Evolutionary conservation across 2,888 invertebrate species (phyloP).

Genomic region (Palloptera scutellata): DNA sequence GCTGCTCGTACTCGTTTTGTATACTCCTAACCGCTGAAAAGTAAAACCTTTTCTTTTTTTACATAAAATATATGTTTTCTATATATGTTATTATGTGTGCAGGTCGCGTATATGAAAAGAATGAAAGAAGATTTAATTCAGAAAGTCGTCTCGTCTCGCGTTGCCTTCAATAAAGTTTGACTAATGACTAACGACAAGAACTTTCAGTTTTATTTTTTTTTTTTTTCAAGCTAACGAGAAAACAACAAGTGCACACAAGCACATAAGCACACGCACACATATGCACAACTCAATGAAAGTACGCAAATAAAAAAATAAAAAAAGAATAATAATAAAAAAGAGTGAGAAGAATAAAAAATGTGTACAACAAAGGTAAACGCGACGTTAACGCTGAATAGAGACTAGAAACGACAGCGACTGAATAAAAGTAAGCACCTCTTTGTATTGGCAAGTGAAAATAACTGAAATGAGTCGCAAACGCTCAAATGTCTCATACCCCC

Average conservation of each 20-base stretch:
- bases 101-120: background rate
- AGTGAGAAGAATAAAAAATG: too few relatives aligned
- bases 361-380: background rate
- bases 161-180: too few relatives aligned
- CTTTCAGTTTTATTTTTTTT: too few relatives aligned
- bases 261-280: background rate
- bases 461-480: slow-evolving; percentile 39
- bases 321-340: too few relatives aligned
- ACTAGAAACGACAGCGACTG: too few relatives aligned
- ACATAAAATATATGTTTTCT: too few relatives aligned
- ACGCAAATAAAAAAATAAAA: too few relatives aligned
- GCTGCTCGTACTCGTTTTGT: background rate
- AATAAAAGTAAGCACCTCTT: slow-evolving; percentile 26
- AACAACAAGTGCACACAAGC: slow-evolving; percentile 4
- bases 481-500: slow-evolving; percentile 46
- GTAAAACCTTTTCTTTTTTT: too few relatives aligned
- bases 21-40: too few relatives aligned
- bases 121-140: too few relatives aligned
- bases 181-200: too few relatives aligned
- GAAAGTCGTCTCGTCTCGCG: too few relatives aligned
- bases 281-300: background rate
- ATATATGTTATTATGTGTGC: background rate
- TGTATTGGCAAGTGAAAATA: slow-evolving; percentile 33
- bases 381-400: background rate
- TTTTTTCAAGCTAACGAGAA: slow-evolving; percentile 4